These are phyloP conservation scores for Falco columbarius DNA, from an alignment of 2,797 vertebrate species.

Conservation along the genomic window DNA sequence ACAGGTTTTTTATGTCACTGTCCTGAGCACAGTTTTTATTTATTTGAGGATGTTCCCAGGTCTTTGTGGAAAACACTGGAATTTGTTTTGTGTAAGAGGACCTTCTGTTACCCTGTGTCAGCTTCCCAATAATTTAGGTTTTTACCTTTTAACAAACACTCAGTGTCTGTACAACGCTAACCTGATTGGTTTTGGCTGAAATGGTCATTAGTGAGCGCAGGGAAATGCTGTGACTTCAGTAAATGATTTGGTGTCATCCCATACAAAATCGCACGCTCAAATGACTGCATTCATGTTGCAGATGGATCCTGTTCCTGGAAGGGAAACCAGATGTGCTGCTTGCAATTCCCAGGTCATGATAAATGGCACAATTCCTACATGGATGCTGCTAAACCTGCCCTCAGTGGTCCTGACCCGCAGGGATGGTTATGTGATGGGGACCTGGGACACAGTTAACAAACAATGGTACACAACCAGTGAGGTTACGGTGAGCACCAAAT, in stretches of 20 bases:
- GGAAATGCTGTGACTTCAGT: not conserved
- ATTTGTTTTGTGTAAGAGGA: not conserved
- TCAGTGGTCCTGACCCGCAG: rapidly evolving
- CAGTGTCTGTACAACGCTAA: not conserved
- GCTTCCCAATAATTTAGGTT: not conserved
- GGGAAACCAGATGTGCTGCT: not conserved
- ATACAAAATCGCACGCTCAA: rapidly evolving
- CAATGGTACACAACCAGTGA: not conserved
- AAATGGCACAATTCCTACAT: not conserved
- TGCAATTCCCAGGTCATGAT: not conserved
- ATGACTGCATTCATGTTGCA: not conserved
- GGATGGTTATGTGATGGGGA: not conserved
- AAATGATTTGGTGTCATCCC: not conserved
- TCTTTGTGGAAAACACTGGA: constrained; percentile 25
- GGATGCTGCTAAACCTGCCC: not conserved
- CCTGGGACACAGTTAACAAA: not conserved
- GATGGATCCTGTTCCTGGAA: not conserved
- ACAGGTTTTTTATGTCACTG: not conserved
- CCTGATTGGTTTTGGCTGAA: not conserved
- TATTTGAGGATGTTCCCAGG: constrained; percentile 31
- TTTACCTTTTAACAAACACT: not conserved
- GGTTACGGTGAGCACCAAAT: not conserved
- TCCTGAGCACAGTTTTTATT: constrained; percentile 27
- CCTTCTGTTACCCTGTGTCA: not conserved
- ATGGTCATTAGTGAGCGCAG: not conserved